Percentiles rank a stretch among this genome's conserved stretches.
Conservation (phyloP, 2,888 invertebrate genomes). For the Plagodis pulveraria region DNA sequence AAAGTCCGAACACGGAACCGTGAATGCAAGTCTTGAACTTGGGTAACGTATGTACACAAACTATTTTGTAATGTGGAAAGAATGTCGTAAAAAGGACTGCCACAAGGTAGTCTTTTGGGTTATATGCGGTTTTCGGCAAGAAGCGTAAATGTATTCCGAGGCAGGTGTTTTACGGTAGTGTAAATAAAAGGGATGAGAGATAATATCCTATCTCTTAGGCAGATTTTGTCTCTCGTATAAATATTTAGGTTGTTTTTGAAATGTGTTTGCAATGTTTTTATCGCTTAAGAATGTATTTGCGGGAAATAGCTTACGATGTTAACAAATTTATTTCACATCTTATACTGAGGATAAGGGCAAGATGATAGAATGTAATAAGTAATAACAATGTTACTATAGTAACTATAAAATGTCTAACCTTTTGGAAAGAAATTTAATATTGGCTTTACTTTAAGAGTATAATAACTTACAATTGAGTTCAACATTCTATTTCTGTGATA, state of each 20-base stretch:
- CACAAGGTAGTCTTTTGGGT: conserved; percentile 30
- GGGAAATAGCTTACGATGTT: no score
- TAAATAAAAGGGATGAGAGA: conserved; percentile 36
- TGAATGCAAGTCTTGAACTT: conserved; percentile 51
- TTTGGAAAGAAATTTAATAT: background rate
- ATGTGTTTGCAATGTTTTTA: conserved; percentile 13
- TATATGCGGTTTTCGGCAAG: conserved; percentile 40
- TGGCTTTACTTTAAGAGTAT: no score
- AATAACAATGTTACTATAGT: no score
- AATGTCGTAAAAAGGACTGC: conserved; percentile 44
- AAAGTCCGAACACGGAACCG: conserved; percentile 58
- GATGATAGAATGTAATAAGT: no score
- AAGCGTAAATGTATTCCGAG: conserved; percentile 41
- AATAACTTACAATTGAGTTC: no score
- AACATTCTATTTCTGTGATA: no score
- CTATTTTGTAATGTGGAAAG: conserved; percentile 58
- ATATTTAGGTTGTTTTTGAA: conserved; percentile 24
- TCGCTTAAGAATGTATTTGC: background rate
- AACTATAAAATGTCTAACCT: background rate
- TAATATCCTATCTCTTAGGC: conserved; percentile 31
- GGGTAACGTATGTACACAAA: conserved; percentile 46
- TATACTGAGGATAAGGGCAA: no score
- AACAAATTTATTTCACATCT: no score
- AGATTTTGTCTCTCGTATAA: conserved; percentile 32
- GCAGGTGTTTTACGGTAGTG: conserved; percentile 28